Evolutionary conservation across 53 echinoderm and acorn worm species (phyloP).

Genomic region (Zoroaster sp.): DNA sequence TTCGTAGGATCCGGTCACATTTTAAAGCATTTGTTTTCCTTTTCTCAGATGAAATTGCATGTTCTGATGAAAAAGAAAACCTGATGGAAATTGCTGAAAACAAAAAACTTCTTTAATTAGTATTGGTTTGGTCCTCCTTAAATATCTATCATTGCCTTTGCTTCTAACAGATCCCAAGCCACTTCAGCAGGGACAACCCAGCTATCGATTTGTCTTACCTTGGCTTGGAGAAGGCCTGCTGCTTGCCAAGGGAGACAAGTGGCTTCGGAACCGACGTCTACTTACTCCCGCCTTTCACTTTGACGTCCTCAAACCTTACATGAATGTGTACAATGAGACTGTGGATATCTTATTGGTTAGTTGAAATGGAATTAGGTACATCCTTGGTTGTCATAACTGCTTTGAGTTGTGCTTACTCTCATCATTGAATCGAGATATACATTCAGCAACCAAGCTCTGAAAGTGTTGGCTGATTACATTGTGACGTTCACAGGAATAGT

Average conservation of each 20-base stretch:
- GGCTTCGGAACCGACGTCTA: conserved; percentile 66
- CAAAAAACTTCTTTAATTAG: too few species aligned
- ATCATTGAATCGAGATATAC: too few species aligned
- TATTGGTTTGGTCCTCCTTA: background rate
- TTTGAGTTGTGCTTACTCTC: too few species aligned
- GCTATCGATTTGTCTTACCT: conserved; percentile 40
- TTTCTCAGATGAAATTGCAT: too few species aligned
- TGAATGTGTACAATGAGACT: conserved; percentile 42
- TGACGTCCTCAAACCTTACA: conserved; percentile 57
- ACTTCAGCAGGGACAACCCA: conserved; percentile 16
- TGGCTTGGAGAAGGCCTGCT: conserved; percentile 67
- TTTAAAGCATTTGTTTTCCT: too few species aligned
- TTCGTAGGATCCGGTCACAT: too few species aligned
- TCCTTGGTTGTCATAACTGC: too few species aligned
- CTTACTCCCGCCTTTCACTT: conserved; percentile 66
- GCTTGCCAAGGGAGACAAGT: conserved; percentile 43
- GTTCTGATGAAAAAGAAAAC: background rate
- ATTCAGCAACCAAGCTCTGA: too few species aligned
- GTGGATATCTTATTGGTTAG: conserved; percentile 54
- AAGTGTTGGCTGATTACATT: too few species aligned
- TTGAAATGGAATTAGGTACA: background rate
- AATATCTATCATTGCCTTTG: background rate
- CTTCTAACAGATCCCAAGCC: conserved; percentile 48
- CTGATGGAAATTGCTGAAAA: too few species aligned
- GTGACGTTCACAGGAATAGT: background rate